Base-by-base conservation (phyloP, 2,113 vertebrate genomes). In the Gila orcuttii region DNA sequence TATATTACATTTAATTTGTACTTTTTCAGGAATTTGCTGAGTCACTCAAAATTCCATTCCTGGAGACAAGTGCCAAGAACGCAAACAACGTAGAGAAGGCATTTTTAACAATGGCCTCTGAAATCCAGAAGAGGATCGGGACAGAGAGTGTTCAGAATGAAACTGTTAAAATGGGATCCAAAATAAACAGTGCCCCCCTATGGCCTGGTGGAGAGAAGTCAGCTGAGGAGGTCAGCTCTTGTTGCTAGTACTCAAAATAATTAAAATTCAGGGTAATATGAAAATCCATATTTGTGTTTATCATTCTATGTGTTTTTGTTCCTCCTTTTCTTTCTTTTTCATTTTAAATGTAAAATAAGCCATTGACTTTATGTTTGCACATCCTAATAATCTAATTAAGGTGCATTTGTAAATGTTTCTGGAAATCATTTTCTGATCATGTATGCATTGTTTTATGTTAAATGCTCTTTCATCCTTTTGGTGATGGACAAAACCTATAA, bases 11-110 rank as follows among this genome's bases (percentile, higher is more conserved):
- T 45, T 74, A 4, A 74, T 77, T 77, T 77, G 6, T 31, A 31
- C 75, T 33, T 25, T 84, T 86, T 68, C 92, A 99, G 98, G 97
- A 99, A 92, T 96, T 98, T 94, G 96, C 97, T 89, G 96, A 96
- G 82, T 96, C 96, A 68, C 97, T 99, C 89, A 96, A 97, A 94
- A 96, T 98, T 91, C 96, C 96, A 2, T 98, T 98, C 94, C 95
- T 99, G 94, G 97, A 99, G 96, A 99, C 97, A 80, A 99, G 98
- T 89, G 97, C 98, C 66, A 99, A 98, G 94, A 97, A 97, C 3
- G 96, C 97, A 84, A 97, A 95, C 85, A 99, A 99, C 42, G 97
- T 99, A 95, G 97, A 99, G 95, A 95, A 95, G 93, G 97, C 97
- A 88, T 99, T 99, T 95, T 96, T 99, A 93, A 98, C 97, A 79